Base-by-base conservation (phyloP, 2,113 vertebrate species). In the Mellivora capensis region DNA sequence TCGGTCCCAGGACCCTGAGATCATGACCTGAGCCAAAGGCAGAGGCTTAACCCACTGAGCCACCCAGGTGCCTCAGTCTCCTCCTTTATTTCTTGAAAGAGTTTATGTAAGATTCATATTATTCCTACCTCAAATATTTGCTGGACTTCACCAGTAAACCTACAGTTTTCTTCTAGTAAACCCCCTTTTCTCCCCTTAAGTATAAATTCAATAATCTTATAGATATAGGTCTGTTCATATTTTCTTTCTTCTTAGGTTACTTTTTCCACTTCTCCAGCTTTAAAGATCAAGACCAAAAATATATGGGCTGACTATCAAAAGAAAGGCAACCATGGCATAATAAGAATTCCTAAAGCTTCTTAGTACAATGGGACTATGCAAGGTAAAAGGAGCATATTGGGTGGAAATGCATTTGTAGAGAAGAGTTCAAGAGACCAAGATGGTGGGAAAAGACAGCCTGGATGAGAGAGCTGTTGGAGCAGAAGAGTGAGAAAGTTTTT, bases 11-110 rank as follows among this genome's bases (percentile, higher is more conserved):
- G 52, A 18, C 17, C 52, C 52, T 54, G 52, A 17, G 4, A 54
- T 54, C 52, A 54, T 54, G 17, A 54, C 52, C 52, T 54, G 52
- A 54, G 52, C 15, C 52, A 18, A 54, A 54, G 52, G 52, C 52
- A 54, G 52, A 54, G 52, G 52, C 52, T 54, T 54, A 54, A 54
- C 17, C 52, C 52, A 54, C 52, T 54, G 52, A 54, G 17, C 52
- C 52, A 54, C 52, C 52, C 5, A 18, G 52, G 52, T 18, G 52
- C 52, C 52, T 4, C 52, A 54, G 5, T 27, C 0, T 52, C 8
- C 54, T 42, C 34, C 29, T 93, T 31, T 93, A 52, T 49, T 79
- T 95, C 88, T 82, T 59, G 34, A n/a, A 84, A 67, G 82, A 44
- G 11, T 52, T 57, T 81, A 81, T 54, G 25, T 87, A 62, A 88